Evolutionary conservation across 2,113 vertebrate species (phyloP), one percentile per base, ranked within the genome.

Genomic region (Ceratotherium simum): DNA sequence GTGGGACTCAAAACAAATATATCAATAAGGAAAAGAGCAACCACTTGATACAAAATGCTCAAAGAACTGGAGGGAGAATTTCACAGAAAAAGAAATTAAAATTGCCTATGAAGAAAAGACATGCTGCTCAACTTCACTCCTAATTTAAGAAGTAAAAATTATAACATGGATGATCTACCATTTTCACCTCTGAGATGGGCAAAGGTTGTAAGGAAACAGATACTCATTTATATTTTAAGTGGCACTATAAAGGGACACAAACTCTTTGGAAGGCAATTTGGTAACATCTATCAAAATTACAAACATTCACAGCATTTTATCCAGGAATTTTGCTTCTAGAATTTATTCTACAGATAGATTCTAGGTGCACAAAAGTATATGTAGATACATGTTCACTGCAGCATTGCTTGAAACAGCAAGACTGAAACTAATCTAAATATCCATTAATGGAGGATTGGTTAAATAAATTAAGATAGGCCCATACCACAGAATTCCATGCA

Each of bases 21-120:
- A 91, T 84, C n/a, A 67, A n/a, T 48, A 81, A 90, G 56, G n/a
- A 90, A 83, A 87, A 96, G 12, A 75, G 29, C 5, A 95, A 92
- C 6, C 70, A 23, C 21, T 96, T 18, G 69, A 39, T 21, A 46
- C 0, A 56, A 78, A 73, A 82, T 78, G 3, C 62, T 33, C 31
- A 60, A 91, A 96, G 6, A 96, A 93, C 14, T 80, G 5, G 39
- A 89, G 3, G 31, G 33, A 31, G 25, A 60, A 6, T 2, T 54
- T 81, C 67, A 82, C 11, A 85, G n/a, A 91, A 83, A 87, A 86
- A 72, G 36, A 96, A 56, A 42, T 69, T 78, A 85, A 93, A 91
- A 91, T 64, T 69, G 69, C 5, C 58, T 80, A 29, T 73, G 4
- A 90, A 73, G 58, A 64, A 29, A 90, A 92, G 64, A 95, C 94